Percentiles rank a stretch among this genome's conserved stretches.
phyloP scores from a whole-genome alignment of 2,797 vertebrate genomes.

The Liasis olivaceus region DNA sequence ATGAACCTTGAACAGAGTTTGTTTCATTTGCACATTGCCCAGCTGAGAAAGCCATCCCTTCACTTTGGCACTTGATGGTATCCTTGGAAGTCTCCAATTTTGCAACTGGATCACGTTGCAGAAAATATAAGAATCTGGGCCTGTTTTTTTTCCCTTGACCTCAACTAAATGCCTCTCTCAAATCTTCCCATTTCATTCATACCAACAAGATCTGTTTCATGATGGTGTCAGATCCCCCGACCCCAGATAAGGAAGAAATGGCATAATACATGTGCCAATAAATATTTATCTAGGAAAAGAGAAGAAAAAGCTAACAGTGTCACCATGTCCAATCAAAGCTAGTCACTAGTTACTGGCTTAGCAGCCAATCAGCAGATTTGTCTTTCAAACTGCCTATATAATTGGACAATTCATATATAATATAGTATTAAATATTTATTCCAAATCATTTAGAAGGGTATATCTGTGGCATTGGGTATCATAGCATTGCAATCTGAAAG shows the following conservation, averaged over 20 bases:
- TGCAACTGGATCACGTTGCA: neutral
- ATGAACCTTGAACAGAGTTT: neutral
- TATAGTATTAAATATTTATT: conserved; percentile 27
- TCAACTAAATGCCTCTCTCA: neutral
- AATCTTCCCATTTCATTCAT: accelerated
- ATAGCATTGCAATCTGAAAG: conserved; percentile 3
- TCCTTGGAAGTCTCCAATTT: neutral
- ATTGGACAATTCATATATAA: conserved; percentile 1
- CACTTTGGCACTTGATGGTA: neutral
- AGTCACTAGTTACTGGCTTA: neutral
- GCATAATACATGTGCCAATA: no score
- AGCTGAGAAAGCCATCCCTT: neutral
- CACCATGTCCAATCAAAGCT: neutral
- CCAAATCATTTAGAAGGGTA: conserved; percentile 3
- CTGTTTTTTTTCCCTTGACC: neutral
- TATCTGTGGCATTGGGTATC: conserved; percentile 18
- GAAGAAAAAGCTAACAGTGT: neutral
- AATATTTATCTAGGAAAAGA: no score
- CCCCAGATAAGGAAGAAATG: accelerated
- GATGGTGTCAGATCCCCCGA: neutral
- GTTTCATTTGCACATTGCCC: neutral
- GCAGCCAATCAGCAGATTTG: neutral
- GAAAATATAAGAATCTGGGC: neutral
- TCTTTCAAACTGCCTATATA: conserved; percentile 15
- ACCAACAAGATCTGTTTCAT: neutral